These are phyloP conservation scores for Melopsittacus undulatus DNA, from an alignment of 2,797 vertebrate species.

Conservation along the genomic window DNA sequence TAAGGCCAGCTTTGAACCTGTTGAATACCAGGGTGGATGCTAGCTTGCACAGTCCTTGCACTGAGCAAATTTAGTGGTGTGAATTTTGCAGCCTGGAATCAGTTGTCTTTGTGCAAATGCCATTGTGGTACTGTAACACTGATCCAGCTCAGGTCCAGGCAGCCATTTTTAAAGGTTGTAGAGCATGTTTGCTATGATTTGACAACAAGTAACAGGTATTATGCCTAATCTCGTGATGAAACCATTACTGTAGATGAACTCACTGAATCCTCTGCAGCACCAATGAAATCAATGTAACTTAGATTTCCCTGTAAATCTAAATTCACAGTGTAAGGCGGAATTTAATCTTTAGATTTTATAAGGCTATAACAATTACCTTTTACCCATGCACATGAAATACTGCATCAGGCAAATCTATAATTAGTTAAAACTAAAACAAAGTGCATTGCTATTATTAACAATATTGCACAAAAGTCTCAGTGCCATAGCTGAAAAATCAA, in stretches of 20 bases:
- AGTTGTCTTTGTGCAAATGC: neutral
- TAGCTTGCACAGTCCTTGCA: neutral
- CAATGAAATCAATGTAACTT: neutral
- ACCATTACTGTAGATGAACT: neutral
- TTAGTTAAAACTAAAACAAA: slow-evolving; percentile 66
- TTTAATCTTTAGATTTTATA: neutral
- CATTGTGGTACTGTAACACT: neutral
- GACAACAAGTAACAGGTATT: neutral
- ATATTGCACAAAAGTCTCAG: slow-evolving; percentile 60
- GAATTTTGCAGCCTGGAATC: neutral
- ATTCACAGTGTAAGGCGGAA: neutral
- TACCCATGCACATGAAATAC: slow-evolving; percentile 44
- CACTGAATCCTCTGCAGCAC: neutral
- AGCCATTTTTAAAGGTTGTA: neutral
- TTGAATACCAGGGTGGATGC: neutral
- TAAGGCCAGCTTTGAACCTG: neutral
- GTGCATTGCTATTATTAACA: slow-evolving; percentile 68
- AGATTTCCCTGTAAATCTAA: no score
- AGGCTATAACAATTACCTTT: slow-evolving; percentile 24
- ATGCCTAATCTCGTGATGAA: neutral
- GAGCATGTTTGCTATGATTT: neutral
- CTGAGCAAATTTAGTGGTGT: neutral
- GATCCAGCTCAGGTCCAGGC: neutral
- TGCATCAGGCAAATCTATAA: slow-evolving; percentile 40
- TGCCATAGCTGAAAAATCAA: slow-evolving; percentile 46